A percentile compares a stretch with the other conserved stretches of the same genome.
Conservation (phyloP, 2,113 vertebrate species). For the Nibea coibor region DNA sequence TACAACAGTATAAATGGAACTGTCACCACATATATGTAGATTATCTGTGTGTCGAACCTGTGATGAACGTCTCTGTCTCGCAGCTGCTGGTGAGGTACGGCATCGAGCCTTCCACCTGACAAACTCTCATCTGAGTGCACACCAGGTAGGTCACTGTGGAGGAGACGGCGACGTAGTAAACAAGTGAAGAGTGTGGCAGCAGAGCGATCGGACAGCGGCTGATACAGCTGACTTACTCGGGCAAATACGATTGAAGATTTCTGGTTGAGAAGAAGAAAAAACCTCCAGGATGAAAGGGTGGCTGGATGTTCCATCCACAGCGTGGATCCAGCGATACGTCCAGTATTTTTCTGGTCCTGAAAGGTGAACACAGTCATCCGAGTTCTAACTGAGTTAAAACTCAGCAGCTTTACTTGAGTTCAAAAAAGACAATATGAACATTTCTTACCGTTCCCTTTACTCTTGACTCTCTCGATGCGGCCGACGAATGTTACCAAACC, state of each 20-base stretch:
- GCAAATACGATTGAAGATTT: slow-evolving; percentile 90
- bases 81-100: slow-evolving; percentile 91
- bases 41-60: slow-evolving; percentile 79
- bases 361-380: background rate
- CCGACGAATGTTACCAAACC: slow-evolving; percentile 93
- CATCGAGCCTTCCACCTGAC: slow-evolving; percentile 77
- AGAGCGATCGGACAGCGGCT: background rate
- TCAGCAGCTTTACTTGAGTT: background rate
- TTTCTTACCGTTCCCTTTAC: slow-evolving; percentile 82
- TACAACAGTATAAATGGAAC: background rate
- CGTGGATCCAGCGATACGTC: slow-evolving; percentile 92
- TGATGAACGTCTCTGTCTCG: slow-evolving; percentile 90
- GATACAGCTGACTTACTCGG: slow-evolving; percentile 84
- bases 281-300: slow-evolving; percentile 91
- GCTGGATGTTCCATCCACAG: slow-evolving; percentile 88
- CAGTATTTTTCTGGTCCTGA: slow-evolving; percentile 91
- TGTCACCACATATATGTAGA: background rate
- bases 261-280: slow-evolving; percentile 93
- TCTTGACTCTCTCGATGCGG: slow-evolving; percentile 88
- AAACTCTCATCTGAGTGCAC: slow-evolving; percentile 94
- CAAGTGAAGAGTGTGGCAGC: background rate
- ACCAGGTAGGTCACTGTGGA: slow-evolving; percentile 86
- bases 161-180: background rate
- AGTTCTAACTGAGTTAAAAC: background rate
- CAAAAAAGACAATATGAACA: background rate